Evolutionary conservation across 1,140 invertebrate genomes (phyloP), one percentile per base, ranked within the genome.

Genomic region (Drosophila jambulina): DNA sequence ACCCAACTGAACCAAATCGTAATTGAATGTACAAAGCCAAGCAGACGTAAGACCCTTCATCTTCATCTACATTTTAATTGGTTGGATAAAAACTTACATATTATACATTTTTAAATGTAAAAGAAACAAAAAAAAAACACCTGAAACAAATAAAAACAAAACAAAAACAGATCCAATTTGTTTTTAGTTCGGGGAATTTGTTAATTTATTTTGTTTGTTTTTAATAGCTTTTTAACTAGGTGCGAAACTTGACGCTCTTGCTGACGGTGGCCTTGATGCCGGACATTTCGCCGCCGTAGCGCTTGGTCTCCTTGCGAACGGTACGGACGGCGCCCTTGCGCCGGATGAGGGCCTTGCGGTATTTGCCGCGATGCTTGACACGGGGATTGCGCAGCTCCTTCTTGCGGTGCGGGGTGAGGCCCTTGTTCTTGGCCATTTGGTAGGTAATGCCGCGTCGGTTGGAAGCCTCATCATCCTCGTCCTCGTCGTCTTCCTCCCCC

Each of bases 361-460:
- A 99, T 91, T 99, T 99, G 69, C 96, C 96, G 79, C 96, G 96
- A 93, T 99, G 96, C 92, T 98, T 98, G 0, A 99, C 98, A 86
- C 98, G 94, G 1, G 98, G 98, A 95, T 99, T 99, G 75, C 97
- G 95, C 79, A 96, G 95, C 91, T 98, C 97, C 91, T 98, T 99
- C 91, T 97, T 98, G 64, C 97, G 95, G 75, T 96, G 94, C 13
- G 98, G 97, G 42, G 96, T 98, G 2, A 99, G 94, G 42, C 98
- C 98, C 93, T 98, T 99, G 88, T 99, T 99, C 93, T 99, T 99
- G 10, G 96, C 95, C 85, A 99, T 99, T 95, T 98, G 95, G 92
- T 98, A 98, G 19, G 96, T 98, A 77, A 99, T 98, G 56, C 95
- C 95, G 84, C 98, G 94, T 88, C 97, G 98, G 45, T 84, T 67